phyloP scores from a whole-genome alignment of 2,888 invertebrate genomes.

The Apotomis turbidana region DNA sequence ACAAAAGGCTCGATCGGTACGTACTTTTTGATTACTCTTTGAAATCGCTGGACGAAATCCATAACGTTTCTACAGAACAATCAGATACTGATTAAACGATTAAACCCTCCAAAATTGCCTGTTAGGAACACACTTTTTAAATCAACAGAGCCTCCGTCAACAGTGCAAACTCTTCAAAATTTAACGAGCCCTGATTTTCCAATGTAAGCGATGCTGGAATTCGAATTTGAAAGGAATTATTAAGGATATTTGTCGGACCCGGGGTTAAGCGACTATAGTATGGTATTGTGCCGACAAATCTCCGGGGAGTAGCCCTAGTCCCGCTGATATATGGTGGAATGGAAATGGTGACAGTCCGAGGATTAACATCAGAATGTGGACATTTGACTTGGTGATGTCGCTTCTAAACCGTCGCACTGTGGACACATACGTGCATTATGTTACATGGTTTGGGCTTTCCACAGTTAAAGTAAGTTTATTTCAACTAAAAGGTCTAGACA shows the following conservation, averaged over 20 bases:
- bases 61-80: constrained; percentile 5
- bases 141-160: constrained; percentile 18
- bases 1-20: constrained; percentile 27
- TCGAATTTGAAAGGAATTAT: constrained; percentile 55
- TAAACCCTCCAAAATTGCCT: constrained; percentile 19
- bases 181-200: constrained; percentile 25
- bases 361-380: constrained; percentile 40
- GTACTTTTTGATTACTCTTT: constrained; percentile 28
- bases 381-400: constrained; percentile 40
- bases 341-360: constrained; percentile 32
- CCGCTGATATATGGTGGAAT: constrained; percentile 34
- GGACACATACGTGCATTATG: constrained; percentile 28
- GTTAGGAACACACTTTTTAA: constrained; percentile 24
- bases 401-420: constrained; percentile 23
- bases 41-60: not conserved
- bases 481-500: not conserved
- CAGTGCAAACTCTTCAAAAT: constrained; percentile 25
- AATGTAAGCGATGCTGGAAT: constrained; percentile 29
- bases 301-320: constrained; percentile 48
- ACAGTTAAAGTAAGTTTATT: not conserved
- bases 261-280: constrained; percentile 57
- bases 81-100: constrained; percentile 27
- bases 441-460: constrained; percentile 4
- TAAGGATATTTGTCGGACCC: constrained; percentile 59
- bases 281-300: constrained; percentile 57